Conservation (phyloP, 1,140 invertebrate species). For the Popillia japonica region DNA sequence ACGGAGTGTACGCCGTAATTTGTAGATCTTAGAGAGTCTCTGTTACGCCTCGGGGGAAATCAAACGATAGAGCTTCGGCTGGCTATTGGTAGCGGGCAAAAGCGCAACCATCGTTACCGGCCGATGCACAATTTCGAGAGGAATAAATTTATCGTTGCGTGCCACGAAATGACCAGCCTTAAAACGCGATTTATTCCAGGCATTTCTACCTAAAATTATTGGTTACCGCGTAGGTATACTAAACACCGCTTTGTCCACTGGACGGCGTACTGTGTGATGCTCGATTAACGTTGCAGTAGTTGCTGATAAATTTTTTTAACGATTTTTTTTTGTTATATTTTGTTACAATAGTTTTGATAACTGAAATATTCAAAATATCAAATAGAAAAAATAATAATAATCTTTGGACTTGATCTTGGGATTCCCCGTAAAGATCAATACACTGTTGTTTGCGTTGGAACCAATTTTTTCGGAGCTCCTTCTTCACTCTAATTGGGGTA, state of each 20-base stretch:
- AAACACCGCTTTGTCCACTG: conserved; percentile 7
- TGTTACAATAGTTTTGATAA: no score
- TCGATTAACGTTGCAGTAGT: neutral
- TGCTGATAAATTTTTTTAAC: neutral
- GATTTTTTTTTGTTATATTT: neutral
- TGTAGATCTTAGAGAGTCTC: conserved; percentile 21
- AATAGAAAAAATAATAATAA: no score
- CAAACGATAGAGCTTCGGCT: conserved; percentile 22
- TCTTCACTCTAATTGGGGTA: no score
- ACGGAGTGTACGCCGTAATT: conserved; percentile 4
- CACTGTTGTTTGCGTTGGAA: no score
- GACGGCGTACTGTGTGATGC: neutral
- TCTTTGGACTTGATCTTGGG: no score
- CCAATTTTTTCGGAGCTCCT: no score
- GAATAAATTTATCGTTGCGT: conserved; percentile 24
- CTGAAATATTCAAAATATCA: no score
- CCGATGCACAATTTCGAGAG: conserved; percentile 28
- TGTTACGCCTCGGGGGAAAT: conserved; percentile 29
- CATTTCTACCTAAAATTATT: conserved; percentile 23
- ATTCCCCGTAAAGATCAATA: no score
- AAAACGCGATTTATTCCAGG: neutral
- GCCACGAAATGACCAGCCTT: neutral
- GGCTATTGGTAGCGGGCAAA: conserved; percentile 15
- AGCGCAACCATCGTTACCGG: conserved; percentile 30
- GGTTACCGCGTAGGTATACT: conserved; percentile 16